Evolutionary conservation across 2,113 vertebrate genomes (phyloP).

Genomic region (Panthera leo): DNA sequence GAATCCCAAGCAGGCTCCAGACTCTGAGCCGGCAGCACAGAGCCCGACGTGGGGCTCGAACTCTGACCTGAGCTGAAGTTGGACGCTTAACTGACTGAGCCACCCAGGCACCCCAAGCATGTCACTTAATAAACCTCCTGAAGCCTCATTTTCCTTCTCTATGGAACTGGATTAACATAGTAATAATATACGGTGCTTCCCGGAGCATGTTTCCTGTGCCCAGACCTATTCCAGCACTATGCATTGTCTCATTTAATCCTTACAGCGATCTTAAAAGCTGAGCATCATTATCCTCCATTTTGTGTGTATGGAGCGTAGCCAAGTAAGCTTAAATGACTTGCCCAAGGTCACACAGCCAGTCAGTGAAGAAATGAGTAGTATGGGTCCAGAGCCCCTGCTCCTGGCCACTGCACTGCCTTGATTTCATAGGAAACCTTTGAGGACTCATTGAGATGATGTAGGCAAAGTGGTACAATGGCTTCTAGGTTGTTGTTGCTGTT

Average conservation of each 20-base stretch:
- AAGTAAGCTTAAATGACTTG: not conserved
- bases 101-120: not conserved
- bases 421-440: not conserved
- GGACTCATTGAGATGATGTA: not conserved
- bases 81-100: too few species aligned
- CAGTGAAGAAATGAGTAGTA: not conserved
- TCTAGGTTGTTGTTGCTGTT: not conserved
- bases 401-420: not conserved
- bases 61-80: too few species aligned
- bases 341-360: not conserved
- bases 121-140: not conserved
- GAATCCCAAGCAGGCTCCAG: too few species aligned
- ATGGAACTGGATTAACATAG: not conserved
- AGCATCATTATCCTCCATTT: not conserved
- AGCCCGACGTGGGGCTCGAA: too few species aligned
- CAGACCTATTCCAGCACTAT: not conserved
- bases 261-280: not conserved
- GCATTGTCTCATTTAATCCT: not conserved
- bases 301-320: not conserved
- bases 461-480: not conserved
- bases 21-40: too few species aligned
- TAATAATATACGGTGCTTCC: not conserved
- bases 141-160: slow-evolving; percentile 14
- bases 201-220: not conserved
- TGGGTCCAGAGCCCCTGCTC: not conserved